These are phyloP conservation scores for Ophioninae sp. DNA, from an alignment of 2,888 invertebrate species.

Conservation along the genomic window DNA sequence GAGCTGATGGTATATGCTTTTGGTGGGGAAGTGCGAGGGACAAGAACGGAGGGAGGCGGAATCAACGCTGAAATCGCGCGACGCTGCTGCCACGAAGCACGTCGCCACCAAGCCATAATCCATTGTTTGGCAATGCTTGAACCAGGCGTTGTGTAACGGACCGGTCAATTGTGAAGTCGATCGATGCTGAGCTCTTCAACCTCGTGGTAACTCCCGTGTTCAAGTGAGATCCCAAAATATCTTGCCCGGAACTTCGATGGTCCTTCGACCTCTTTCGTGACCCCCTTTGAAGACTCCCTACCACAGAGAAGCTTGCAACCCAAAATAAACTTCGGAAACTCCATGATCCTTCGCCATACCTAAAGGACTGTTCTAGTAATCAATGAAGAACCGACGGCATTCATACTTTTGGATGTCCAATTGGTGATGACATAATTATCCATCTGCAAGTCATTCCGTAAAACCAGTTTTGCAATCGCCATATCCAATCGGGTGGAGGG, in stretches of 20 bases:
- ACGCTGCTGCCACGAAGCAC: conserved; percentile 63
- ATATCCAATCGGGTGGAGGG: too few species aligned
- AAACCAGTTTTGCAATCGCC: too few species aligned
- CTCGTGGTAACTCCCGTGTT: conserved; percentile 22
- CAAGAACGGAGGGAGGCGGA: not conserved
- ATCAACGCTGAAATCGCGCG: conserved; percentile 53
- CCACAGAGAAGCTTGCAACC: too few species aligned
- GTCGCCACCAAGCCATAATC: conserved; percentile 72
- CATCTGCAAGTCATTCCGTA: not conserved
- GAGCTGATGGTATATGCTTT: conserved; percentile 37
- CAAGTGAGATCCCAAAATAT: conserved; percentile 20
- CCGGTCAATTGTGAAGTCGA: conserved; percentile 72
- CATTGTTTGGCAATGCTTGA: conserved; percentile 78
- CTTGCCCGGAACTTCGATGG: not conserved
- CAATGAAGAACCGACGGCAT: not conserved
- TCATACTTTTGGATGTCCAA: not conserved
- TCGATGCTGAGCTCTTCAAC: conserved; percentile 47
- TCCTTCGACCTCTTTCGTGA: not conserved
- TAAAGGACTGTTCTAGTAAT: not conserved
- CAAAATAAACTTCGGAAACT: too few species aligned
- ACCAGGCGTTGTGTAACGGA: conserved; percentile 75
- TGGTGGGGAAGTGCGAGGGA: conserved; percentile 12
- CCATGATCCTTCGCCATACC: not conserved
- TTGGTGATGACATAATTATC: not conserved
- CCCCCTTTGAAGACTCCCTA: too few species aligned